Evolutionary conservation across 2,888 invertebrate genomes (phyloP).

Genomic region (Tinea trinotella): DNA sequence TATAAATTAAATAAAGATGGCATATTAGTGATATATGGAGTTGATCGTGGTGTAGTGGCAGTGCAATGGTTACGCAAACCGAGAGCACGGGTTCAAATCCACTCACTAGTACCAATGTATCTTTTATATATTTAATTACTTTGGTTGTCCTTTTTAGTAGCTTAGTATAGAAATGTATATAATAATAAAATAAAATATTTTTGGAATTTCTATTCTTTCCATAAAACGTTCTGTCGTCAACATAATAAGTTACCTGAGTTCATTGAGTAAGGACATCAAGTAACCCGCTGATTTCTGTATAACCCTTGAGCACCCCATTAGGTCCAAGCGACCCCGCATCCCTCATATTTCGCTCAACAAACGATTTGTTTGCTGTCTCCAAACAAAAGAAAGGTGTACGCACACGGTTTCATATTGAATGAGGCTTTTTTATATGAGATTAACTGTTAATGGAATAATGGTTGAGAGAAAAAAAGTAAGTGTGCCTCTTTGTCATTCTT

Average conservation of each 20-base stretch:
- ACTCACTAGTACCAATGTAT: too few relatives aligned
- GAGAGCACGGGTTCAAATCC: too few relatives aligned
- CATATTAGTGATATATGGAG: too few relatives aligned
- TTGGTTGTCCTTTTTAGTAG: too few relatives aligned
- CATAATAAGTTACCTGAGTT: not conserved
- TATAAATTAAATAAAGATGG: too few relatives aligned
- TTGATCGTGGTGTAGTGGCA: too few relatives aligned
- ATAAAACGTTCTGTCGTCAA: too few relatives aligned
- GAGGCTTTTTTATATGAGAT: conserved; percentile 42
- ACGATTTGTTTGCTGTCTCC: conserved; percentile 70
- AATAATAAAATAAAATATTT: too few relatives aligned
- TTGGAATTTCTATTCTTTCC: too few relatives aligned
- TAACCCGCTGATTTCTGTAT: conserved; percentile 58
- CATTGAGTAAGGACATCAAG: conserved; percentile 51
- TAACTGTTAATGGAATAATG: conserved; percentile 46
- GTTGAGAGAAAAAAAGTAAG: conserved; percentile 41
- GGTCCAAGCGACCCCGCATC: conserved; percentile 43
- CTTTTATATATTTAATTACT: too few relatives aligned
- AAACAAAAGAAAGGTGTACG: conserved; percentile 60
- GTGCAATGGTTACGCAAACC: too few relatives aligned
- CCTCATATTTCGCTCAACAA: conserved; percentile 54
- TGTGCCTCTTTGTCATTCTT: conserved; percentile 48
- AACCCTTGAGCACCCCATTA: conserved; percentile 61
- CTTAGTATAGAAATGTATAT: too few relatives aligned
- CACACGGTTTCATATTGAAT: conserved; percentile 37